Evolutionary conservation across 2,113 vertebrate genomes (phyloP), one percentile per base, ranked within the genome.

Genomic region (Clinocottus analis): DNA sequence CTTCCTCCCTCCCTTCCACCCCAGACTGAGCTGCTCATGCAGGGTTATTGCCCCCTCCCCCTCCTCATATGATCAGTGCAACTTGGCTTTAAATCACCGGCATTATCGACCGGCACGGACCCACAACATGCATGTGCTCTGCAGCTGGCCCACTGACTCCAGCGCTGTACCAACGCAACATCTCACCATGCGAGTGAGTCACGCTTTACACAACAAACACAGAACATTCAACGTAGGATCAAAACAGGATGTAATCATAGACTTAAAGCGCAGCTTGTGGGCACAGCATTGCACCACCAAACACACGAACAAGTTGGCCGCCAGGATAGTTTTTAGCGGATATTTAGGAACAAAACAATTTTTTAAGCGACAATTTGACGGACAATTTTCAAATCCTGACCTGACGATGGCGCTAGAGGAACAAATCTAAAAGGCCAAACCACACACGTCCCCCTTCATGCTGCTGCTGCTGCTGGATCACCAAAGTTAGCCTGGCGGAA

Each of bases 241-340:
- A 63, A 73, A 89, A 74, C 56, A 76, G 84, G 79, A 85, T 79
- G 72, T 77, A 41, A 39, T 76, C 66, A 59, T 68, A 53, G 31
- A 19, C 31, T 77, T 45, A 21, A 74, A 83, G 63, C 75, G 76
- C 41, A 41, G 31, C 16, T 68, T 43, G 76, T 71, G 63, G 59
- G 23, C n/a, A 55, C 7, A 70, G n/a, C 43, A 14, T 39, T 59
- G 12, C 51, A 58, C 37, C 29, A 1, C n/a, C n/a, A n/a, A 14
- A 53, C 25, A 23, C 55, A 47, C 49, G 70, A 6, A 9, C 7
- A 7, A 39, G 37, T n/a, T 7, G 4, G 2, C 12, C 21, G 23
- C 31, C 11, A 6, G 3, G 13, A 29, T 16, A 0, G 39, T 33
- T 14, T n/a, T 43, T 43, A n/a, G 12, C n/a, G 27, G 27, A 13